These are phyloP conservation scores for Corythoichthys intestinalis DNA, from an alignment of 2,113 vertebrate species.

Conservation along the genomic window DNA sequence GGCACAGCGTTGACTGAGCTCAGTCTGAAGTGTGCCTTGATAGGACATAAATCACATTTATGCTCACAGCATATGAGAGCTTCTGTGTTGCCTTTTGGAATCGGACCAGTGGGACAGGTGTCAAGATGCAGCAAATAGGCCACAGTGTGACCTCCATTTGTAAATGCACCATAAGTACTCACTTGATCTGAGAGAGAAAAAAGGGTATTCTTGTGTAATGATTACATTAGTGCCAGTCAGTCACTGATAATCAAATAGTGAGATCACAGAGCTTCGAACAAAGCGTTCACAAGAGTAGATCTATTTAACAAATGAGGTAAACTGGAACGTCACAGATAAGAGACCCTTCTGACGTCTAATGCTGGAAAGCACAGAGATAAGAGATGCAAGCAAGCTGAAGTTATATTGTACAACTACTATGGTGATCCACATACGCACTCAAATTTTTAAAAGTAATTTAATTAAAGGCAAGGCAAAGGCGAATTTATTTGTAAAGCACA, in stretches of 20 bases:
- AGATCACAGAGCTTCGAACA: background rate
- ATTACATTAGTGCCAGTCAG: background rate
- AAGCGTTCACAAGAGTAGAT: background rate
- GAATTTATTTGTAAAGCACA: too few relatives aligned
- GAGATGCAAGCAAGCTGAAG: too few relatives aligned
- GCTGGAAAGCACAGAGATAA: background rate
- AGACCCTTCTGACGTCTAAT: background rate
- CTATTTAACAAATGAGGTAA: background rate
- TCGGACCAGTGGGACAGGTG: conserved; percentile 39
- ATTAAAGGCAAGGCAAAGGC: too few relatives aligned
- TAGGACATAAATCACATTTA: conserved; percentile 48
- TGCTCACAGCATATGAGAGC: conserved; percentile 31
- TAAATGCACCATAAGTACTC: background rate
- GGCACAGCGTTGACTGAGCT: conserved; percentile 49
- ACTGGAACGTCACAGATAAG: background rate
- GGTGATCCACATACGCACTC: too few relatives aligned
- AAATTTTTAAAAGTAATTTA: too few relatives aligned
- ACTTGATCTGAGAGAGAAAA: background rate
- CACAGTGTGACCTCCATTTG: conserved; percentile 14
- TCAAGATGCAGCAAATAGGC: conserved; percentile 28
- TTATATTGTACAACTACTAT: too few relatives aligned
- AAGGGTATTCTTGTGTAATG: background rate
- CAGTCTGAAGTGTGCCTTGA: conserved; percentile 40
- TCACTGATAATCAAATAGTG: background rate
- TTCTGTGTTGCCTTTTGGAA: conserved; percentile 27